phyloP scores from a whole-genome alignment of 2,113 vertebrate genomes.

The Cyrtonyx montezumae region DNA sequence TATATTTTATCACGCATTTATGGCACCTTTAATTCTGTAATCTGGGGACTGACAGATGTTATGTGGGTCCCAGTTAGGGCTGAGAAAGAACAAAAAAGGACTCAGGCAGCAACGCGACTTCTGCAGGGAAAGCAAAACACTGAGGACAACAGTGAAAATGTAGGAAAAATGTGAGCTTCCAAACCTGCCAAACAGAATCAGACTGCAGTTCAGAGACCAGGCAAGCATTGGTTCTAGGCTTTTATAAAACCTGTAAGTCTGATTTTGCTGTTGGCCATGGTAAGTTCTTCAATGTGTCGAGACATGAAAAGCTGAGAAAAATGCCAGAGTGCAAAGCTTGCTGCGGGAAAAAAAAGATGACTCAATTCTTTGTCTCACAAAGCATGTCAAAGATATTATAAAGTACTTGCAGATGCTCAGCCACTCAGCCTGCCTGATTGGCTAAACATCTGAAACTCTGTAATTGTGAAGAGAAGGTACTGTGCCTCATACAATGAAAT shows the following conservation, averaged over 20 bases:
- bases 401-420: slow-evolving; percentile 61
- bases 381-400: slow-evolving; percentile 37
- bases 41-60: neutral
- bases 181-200: neutral
- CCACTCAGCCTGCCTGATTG: slow-evolving; percentile 42
- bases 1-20: neutral
- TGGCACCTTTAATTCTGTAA: neutral
- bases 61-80: neutral
- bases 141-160: neutral
- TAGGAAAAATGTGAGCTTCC: neutral
- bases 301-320: slow-evolving; percentile 62
- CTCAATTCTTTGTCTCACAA: slow-evolving; percentile 53
- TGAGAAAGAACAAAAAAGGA: slow-evolving; percentile 5
- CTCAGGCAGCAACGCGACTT: neutral
- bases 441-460: slow-evolving; percentile 65
- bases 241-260: slow-evolving; percentile 37
- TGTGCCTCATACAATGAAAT: slow-evolving; percentile 9
- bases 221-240: slow-evolving; percentile 10
- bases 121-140: slow-evolving; percentile 10
- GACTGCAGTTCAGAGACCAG: neutral
- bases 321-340: slow-evolving; percentile 58
- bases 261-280: slow-evolving; percentile 51
- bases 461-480: slow-evolving; percentile 38
- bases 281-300: slow-evolving; percentile 54
- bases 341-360: slow-evolving; percentile 47